These are phyloP conservation scores for Equus quagga DNA, from an alignment of 2,113 vertebrate species.

Conservation along the genomic window DNA sequence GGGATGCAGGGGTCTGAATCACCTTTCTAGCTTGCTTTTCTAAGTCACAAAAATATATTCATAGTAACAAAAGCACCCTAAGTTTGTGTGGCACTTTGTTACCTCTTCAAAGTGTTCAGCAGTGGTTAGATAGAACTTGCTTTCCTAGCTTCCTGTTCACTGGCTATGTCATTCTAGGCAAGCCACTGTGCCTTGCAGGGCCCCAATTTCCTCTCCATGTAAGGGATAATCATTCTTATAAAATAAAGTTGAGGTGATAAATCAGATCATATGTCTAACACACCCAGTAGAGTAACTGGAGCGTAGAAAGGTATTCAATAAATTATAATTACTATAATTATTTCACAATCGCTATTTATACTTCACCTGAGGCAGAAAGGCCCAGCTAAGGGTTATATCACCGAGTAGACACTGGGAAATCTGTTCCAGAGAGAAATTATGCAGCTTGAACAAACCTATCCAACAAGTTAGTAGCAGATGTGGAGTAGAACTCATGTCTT, in stretches of 20 bases:
- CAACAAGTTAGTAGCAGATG: background rate
- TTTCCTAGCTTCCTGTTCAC: background rate
- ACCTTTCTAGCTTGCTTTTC: background rate
- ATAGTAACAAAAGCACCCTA: background rate
- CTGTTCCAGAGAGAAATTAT: background rate
- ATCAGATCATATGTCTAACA: background rate
- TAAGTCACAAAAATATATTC: background rate
- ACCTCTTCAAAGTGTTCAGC: background rate
- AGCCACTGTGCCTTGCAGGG: background rate
- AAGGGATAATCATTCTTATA: background rate
- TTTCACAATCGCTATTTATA: conserved; percentile 29
- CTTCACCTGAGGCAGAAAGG: background rate
- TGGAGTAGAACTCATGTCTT: background rate
- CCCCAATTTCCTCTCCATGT: background rate
- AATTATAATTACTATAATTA: background rate
- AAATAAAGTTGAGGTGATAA: background rate
- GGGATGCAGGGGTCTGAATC: background rate
- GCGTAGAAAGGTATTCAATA: background rate
- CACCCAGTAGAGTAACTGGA: background rate
- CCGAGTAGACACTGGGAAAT: background rate
- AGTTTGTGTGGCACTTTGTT: background rate
- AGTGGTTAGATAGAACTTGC: background rate
- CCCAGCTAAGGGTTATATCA: background rate
- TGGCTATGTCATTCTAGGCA: background rate
- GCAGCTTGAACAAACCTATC: background rate